A percentile compares a stretch with the other conserved stretches of the same genome.
phyloP scores from a whole-genome alignment of 2,113 vertebrate species.

The Brachyistius frenatus region DNA sequence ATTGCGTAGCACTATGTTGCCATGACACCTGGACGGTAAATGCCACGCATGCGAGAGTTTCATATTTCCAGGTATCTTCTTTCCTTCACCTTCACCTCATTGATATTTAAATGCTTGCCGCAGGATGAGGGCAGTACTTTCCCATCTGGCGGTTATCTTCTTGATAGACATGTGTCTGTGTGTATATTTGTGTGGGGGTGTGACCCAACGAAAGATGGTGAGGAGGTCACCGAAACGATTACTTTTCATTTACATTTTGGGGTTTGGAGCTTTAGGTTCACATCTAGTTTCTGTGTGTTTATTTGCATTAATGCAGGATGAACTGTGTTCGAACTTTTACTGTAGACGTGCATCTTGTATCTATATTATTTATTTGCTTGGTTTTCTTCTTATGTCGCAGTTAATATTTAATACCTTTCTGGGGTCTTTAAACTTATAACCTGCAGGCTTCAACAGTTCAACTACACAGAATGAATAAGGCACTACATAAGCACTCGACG shows the following conservation, averaged over 20 bases:
- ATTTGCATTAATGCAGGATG: slow-evolving; percentile 14
- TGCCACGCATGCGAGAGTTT: slow-evolving; percentile 22
- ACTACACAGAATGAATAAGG: slow-evolving; percentile 16
- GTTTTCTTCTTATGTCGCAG: slow-evolving; percentile 38
- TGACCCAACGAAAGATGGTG: not conserved
- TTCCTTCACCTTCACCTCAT: slow-evolving; percentile 18
- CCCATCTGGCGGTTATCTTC: not conserved
- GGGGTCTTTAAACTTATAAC: slow-evolving; percentile 53
- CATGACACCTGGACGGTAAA: slow-evolving; percentile 30
- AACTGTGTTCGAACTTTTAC: slow-evolving; percentile 1
- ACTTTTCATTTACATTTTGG: not conserved
- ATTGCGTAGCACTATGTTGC: slow-evolving; percentile 25
- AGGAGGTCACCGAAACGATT: not conserved
- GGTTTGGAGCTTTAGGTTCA: not conserved
- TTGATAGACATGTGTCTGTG: slow-evolving; percentile 10
- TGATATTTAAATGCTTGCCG: slow-evolving; percentile 10
- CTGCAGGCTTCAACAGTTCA: slow-evolving; percentile 33
- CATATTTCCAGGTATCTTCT: not conserved
- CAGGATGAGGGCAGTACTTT: slow-evolving; percentile 2
- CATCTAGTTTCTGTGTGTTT: slow-evolving; percentile 3
- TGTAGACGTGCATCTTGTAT: slow-evolving; percentile 19
- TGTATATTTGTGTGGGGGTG: not conserved
- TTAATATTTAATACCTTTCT: slow-evolving; percentile 65
- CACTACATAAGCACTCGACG: not conserved
- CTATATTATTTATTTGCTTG: slow-evolving; percentile 69